phyloP scores from a whole-genome alignment of 2,113 vertebrate genomes.

The Gallinago undulata region DNA sequence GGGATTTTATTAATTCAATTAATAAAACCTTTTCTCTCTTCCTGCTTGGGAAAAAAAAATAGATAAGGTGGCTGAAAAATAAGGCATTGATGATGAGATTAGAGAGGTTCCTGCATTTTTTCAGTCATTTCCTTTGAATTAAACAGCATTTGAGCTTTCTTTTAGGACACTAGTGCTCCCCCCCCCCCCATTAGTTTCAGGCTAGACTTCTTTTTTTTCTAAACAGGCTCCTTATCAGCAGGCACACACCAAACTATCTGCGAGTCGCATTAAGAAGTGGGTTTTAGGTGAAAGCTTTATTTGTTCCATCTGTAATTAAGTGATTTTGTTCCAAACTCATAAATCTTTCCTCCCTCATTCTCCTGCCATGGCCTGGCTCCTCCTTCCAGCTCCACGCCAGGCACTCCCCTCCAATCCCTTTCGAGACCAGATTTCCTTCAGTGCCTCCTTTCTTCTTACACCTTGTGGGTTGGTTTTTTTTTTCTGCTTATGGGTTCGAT shows the following conservation, averaged over 20 bases:
- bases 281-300: slow-evolving; percentile 18
- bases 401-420: not conserved
- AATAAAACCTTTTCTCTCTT: slow-evolving; percentile 37
- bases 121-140: slow-evolving; percentile 4
- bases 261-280: not conserved
- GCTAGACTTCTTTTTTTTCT: not conserved
- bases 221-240: not conserved
- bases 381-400: not conserved
- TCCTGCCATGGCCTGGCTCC: not conserved
- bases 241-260: not conserved
- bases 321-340: slow-evolving; percentile 18
- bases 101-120: slow-evolving; percentile 27
- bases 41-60: not conserved
- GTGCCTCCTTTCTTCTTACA: not conserved
- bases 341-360: not conserved
- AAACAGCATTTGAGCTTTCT: not conserved
- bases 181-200: not conserved
- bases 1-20: slow-evolving; percentile 60
- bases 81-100: slow-evolving; percentile 11
- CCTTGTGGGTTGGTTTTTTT: not conserved
- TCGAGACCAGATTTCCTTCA: not conserved
- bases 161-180: not conserved
- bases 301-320: slow-evolving; percentile 6
- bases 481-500: not conserved
- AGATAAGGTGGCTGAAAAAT: slow-evolving; percentile 17